phyloP scores from a whole-genome alignment of 2,888 invertebrate genomes.

The Ophion obscuratus region DNA sequence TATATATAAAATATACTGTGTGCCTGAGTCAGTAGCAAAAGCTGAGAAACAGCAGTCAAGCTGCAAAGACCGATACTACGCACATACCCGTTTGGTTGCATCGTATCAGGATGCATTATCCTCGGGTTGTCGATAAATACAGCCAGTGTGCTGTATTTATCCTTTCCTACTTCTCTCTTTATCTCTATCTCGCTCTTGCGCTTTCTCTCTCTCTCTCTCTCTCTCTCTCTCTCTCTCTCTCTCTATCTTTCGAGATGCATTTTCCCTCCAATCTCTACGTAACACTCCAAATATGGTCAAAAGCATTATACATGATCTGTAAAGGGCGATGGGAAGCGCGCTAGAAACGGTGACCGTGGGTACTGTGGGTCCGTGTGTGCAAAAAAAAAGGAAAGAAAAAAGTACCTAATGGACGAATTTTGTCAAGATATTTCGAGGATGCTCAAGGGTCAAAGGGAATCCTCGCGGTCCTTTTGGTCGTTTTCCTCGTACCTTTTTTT shows the following conservation, averaged over 20 bases:
- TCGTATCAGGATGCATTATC: constrained; percentile 69
- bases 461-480: too few species aligned
- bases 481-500: too few species aligned
- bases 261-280: too few species aligned
- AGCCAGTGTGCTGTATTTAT: constrained; percentile 63
- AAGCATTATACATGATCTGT: constrained; percentile 21
- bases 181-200: too few species aligned
- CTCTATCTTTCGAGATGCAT: neutral
- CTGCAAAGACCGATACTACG: constrained; percentile 50
- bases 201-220: neutral
- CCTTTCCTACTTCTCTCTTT: neutral
- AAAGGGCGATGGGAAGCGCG: neutral
- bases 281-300: constrained; percentile 10
- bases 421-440: too few species aligned
- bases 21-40: constrained; percentile 9
- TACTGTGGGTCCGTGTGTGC: neutral
- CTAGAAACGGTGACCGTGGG: too few species aligned
- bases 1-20: too few species aligned
- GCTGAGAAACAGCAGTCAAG: constrained; percentile 37
- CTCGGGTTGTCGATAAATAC: constrained; percentile 76
- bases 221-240: constrained; percentile 6
- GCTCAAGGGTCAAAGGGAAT: too few species aligned
- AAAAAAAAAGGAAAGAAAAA: too few species aligned
- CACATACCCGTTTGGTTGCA: constrained; percentile 66
- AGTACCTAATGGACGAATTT: too few species aligned